Evolutionary conservation across 37 sponge, comb jelly and placozoan species (phyloP).

Genomic region (Beroe ovata): DNA sequence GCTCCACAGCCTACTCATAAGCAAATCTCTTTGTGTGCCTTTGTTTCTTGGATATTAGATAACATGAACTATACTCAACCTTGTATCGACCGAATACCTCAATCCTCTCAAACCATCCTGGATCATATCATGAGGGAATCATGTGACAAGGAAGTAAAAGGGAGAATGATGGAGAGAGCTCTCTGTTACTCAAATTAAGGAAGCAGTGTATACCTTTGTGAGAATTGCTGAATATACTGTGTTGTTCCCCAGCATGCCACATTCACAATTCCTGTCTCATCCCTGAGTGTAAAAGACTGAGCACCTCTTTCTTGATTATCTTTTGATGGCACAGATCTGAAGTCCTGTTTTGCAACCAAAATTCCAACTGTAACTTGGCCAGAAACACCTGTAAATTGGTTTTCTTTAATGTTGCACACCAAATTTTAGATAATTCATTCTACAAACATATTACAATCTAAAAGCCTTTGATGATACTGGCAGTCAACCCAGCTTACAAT

Average conservation of each 20-base stretch:
- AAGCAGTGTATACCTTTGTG: neutral
- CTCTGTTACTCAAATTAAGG: neutral
- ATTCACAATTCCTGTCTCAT: neutral
- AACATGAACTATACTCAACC: neutral
- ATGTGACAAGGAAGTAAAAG: too few relatives aligned
- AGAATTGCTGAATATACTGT: conserved; percentile 17
- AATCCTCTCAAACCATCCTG: too few relatives aligned
- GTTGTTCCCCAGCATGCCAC: conserved; percentile 48
- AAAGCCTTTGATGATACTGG: too few relatives aligned
- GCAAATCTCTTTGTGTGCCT: neutral
- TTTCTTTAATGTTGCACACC: neutral
- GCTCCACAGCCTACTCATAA: neutral
- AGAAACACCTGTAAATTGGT: conserved; percentile 41
- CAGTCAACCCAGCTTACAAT: too few relatives aligned
- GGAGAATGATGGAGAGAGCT: too few relatives aligned
- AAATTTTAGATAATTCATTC: too few relatives aligned
- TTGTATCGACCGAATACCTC: too few relatives aligned
- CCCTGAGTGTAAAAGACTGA: conserved; percentile 15
- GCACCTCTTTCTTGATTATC: conserved; percentile 23
- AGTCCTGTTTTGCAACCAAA: conserved; percentile 25
- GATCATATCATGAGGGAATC: too few relatives aligned
- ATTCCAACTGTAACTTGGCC: conserved; percentile 7
- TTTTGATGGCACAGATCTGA: neutral
- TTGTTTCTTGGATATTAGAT: too few relatives aligned
- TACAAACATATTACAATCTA: too few relatives aligned